Evolutionary conservation across 2,113 vertebrate species (phyloP).

Genomic region (Tenebrosternarchus preto): DNA sequence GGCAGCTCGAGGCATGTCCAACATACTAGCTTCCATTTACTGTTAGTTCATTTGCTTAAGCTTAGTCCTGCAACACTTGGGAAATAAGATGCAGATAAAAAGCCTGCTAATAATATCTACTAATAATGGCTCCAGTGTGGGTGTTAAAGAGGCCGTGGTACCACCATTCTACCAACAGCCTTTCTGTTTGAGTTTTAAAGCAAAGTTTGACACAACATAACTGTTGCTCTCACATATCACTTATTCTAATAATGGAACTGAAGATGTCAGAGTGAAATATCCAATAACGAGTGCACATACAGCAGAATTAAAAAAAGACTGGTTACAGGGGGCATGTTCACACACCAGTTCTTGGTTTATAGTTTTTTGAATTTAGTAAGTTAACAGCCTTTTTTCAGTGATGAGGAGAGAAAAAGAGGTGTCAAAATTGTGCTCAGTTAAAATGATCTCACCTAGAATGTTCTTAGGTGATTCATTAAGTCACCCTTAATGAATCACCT

Average conservation of each 20-base stretch:
- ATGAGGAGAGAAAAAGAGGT: conserved; percentile 27
- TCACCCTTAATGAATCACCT: no score
- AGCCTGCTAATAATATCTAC: neutral
- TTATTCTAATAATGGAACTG: neutral
- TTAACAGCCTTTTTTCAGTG: conserved; percentile 41
- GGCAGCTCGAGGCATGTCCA: neutral
- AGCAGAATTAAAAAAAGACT: neutral
- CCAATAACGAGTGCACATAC: neutral
- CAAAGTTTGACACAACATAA: neutral
- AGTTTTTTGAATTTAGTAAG: conserved; percentile 26
- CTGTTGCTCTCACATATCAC: neutral
- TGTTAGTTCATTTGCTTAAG: neutral
- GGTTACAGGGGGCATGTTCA: neutral
- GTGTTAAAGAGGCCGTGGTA: neutral
- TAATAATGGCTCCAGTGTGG: neutral
- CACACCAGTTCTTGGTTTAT: neutral
- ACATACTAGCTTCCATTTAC: neutral
- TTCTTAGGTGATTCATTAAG: conserved; percentile 19
- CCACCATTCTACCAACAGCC: neutral
- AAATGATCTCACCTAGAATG: conserved; percentile 16
- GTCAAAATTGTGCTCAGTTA: conserved; percentile 7
- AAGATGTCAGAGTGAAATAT: neutral
- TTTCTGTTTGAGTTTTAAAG: neutral
- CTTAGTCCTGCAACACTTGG: neutral
- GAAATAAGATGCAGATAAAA: neutral